Percentiles rank a stretch among this genome's conserved stretches.
Evolutionary conservation across 1,140 invertebrate genomes (phyloP).

Genomic region (Platyscapa corneri): DNA sequence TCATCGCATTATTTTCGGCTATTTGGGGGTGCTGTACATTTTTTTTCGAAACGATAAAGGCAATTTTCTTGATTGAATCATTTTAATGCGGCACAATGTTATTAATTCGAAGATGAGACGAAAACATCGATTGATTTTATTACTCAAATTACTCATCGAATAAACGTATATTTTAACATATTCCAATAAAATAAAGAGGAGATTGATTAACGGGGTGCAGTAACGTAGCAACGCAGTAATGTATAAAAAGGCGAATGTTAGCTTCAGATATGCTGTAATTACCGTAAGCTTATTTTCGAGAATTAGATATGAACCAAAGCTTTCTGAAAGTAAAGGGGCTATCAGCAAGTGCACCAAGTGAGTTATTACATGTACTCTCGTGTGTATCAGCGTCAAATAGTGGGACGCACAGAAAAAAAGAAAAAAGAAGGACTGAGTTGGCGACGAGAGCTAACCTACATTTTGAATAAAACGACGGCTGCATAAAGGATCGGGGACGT

Average conservation of each 20-base stretch:
- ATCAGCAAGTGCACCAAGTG: background rate
- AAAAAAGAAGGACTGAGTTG: background rate
- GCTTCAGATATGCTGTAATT: background rate
- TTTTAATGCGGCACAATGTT: no score
- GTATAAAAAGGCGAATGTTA: background rate
- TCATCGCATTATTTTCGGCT: no score
- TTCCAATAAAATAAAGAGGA: no score
- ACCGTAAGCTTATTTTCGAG: background rate
- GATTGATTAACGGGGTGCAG: no score
- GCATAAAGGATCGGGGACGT: constrained; percentile 74
- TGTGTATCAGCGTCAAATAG: constrained; percentile 16
- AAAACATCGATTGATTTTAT: no score
- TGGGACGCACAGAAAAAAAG: constrained; percentile 1
- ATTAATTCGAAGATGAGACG: no score
- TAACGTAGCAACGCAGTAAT: background rate
- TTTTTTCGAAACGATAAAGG: no score
- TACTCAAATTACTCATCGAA: no score
- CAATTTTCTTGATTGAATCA: no score
- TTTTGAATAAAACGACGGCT: constrained; percentile 73
- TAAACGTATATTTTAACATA: no score
- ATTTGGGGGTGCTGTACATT: no score
- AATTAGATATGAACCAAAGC: constrained; percentile 20
- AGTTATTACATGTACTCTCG: background rate
- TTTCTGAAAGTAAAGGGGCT: background rate
- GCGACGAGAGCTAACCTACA: constrained; percentile 69